Evolutionary conservation across 2,113 vertebrate genomes (phyloP), one percentile per base, ranked within the genome.

Genomic region (Chascanopsetta lugubris): DNA sequence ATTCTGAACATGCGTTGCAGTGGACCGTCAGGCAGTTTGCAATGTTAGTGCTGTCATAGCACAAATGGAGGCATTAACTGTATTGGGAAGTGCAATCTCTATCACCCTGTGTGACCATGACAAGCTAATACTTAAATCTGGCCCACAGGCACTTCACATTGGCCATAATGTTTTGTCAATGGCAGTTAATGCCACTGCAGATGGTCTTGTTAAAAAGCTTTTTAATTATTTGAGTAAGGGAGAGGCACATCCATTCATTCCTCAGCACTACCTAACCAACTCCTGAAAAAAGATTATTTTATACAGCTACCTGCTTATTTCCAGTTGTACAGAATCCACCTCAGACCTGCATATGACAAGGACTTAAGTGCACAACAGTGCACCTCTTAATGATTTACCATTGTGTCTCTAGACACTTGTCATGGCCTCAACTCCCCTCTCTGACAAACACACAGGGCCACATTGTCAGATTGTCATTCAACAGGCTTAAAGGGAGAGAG

Each of bases 161-260:
- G 49, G 40, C 61, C 55, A 24, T 76, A 73, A 79, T 62, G 65
- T 77, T 48, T 67, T 34, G 45, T 76, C 65, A 57, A 18, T 62
- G 71, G 70, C 61, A 53, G 24, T 70, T 68, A 68, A 79, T 54
- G 57, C 40, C 49, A 60, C n/a, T 30, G 40, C 47, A 21, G 66
- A 71, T 72, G 69, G 76, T 79, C 75, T 60, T 61, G 66, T 82
- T 77, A 68, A 77, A 82, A 74, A 65, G 76, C 72, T 68, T 72
- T 85, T 80, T 85, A 83, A 85, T 77, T 70, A 73, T 53, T 36
- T n/a, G 25, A 69, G 61, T 38, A 62, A 45, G 22, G 18, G 26
- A 38, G 22, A 58, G 10, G 18, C 26, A 43, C 43, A 57, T 50
- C 53, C 25, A 42, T 69, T 43, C 10, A 71, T 55, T 66, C 58